Evolutionary conservation across 2,888 invertebrate genomes (phyloP), one percentile per base, ranked within the genome.

Genomic region (Drosophila greeni): DNA sequence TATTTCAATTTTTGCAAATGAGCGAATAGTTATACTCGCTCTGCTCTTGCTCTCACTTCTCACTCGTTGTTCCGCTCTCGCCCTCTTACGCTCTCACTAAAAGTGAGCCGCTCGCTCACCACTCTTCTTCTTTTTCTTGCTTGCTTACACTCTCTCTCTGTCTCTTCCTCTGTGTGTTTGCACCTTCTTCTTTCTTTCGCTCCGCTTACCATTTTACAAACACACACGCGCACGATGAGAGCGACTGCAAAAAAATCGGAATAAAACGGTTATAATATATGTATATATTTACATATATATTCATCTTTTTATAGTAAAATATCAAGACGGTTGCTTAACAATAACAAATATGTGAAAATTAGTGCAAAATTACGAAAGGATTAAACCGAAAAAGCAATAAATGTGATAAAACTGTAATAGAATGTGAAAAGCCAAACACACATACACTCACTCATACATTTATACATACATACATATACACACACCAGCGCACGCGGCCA

Each of bases 151-250:
- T 42, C 26, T 47, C 45, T 47, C 45, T 47, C 18, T 14, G 45
- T 31, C 45, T 47, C 45, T 47, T 47, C 45, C 45, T 47, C 60
- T 61, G 60, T 59, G 59, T 60, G 75, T 82, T 84, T 80, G 79
- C 76, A 80, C 85, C 75, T 78, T 82, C 75, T 77, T 76, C 76
- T 75, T 60, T 68, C 70, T 74, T 68, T 62, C 74, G 71, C 75
- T 79, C 80, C 74, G 73, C 82, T 79, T 83, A 60, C 59, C 59
- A 59, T 59, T 60, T 59, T 47, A 60, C 59, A 60, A 60, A 83
- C 79, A 81, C 83, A 79, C 78, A 81, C 83, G 81, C 79, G 81
- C 73, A 81, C 75, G 81, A 74, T 81, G 75, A 82, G 56, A 66
- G 66, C 57, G 57, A 66, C 66, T 71, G 49, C 68, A 71, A 71